Evolutionary conservation across 2,113 vertebrate species (phyloP), one percentile per base, ranked within the genome.

Genomic region (Corythornis vintsioides): DNA sequence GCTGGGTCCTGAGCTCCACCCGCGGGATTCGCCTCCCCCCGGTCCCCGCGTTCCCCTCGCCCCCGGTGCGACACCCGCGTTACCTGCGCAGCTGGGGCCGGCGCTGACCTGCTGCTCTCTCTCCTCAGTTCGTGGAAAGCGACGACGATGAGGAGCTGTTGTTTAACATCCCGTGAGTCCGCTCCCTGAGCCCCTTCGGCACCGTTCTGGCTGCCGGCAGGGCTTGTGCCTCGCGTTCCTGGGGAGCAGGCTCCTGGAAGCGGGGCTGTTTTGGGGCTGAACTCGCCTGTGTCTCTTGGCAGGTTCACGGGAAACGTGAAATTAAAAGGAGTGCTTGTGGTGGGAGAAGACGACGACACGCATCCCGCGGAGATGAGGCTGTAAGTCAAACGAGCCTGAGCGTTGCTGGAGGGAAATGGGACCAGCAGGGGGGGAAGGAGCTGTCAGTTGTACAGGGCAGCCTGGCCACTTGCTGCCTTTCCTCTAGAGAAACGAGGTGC

Each of bases 291-390:
- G 22, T 95, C 33, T 93, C 84, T 40, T 42, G 97, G 88, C 97
- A 99, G 99, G 97, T 99, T 99, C 89, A 99, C 98, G 0, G 99
- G 99, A 93, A 99, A 97, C 9, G 99, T 99, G 95, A 99, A 99
- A 69, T 94, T 99, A 64, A 99, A 99, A 96, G 98, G 98, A 55
- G 94, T 99, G 66, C 98, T 99, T 15, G 97, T 99, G 83, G 98
- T 99, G 86, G 99, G 99, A 35, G 99, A 99, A 42, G 98, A 99
- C 1, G 98, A 98, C 11, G 97, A 97, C 12, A 98, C 98, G 0
- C 99, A 99, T 78, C 99, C 99, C 4, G 98, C 99, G 0, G 99
- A 99, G 97, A 98, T 99, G 92, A 97, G 99, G 90, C 98, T 99
- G 99, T 99, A 96, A 99, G 99, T 98, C 19, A 66, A 18, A 29